Base-by-base conservation (phyloP, 1,140 invertebrate genomes). In the Lepidostoma basale region DNA sequence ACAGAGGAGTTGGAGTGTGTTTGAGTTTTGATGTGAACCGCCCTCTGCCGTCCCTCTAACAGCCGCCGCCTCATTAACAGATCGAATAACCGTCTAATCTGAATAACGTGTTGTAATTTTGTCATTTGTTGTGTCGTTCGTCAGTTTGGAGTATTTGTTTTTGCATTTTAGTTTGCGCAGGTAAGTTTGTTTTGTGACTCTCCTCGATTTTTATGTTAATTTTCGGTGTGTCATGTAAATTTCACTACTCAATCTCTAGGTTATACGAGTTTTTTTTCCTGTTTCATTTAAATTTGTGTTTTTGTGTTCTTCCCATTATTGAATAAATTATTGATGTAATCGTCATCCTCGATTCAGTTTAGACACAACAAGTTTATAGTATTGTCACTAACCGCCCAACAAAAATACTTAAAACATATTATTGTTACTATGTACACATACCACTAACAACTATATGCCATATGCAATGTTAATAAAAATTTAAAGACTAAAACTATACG, bases 1-100 rank as follows among this genome's bases (percentile, higher is more conserved):
- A 91, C 76, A 82, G 66, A 75, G 68, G 66, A 69, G 77, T 58
- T 63, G 25, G 12, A 33, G n/a, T 42, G 30, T 25, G 56, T 54
- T 60, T 45, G 52, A 47, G 23, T 59, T 56, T 67, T 67, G 33
- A 47, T 33, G 20, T 60, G 44, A 67, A 47, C n/a, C n/a, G n/a
- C n/a, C n/a, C n/a, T n/a, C n/a, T n/a, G n/a, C n/a, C n/a, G n/a
- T n/a, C n/a, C n/a, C n/a, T n/a, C n/a, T n/a, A n/a, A n/a, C n/a
- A n/a, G n/a, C n/a, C n/a, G n/a, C n/a, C n/a, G 54, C 30, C 54
- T 40, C 14, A 59, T 59, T 59, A 59, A 59, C 54, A 59, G 2
- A 5, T 59, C n/a, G 42, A 14, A 39, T 40, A 59, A 59, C 54
- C 36, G 6, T 39, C 54, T 59, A 59, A 59, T 59, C 40, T 39